Conservation (phyloP, 2,113 vertebrate genomes). For the Xenopus laevis region DNA sequence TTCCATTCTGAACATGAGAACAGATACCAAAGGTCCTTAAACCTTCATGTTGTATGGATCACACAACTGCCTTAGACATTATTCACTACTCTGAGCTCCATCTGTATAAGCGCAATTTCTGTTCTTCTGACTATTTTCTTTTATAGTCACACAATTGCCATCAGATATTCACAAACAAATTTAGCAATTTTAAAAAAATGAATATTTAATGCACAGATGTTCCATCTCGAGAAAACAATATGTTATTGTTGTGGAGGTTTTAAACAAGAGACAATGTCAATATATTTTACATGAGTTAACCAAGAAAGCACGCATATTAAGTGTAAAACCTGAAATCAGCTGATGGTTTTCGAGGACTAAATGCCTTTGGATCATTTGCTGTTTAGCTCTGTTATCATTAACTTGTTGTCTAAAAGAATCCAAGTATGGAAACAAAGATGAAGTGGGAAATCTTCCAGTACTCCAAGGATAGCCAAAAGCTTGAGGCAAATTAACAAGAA, state of each 20-base stretch:
- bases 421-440: conserved; percentile 24
- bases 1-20: too few species aligned
- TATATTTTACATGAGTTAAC: too few species aligned
- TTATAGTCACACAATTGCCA: too few species aligned
- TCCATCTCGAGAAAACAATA: neutral
- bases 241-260: neutral
- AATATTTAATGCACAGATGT: too few species aligned
- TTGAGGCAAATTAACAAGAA: conserved; percentile 56
- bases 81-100: too few species aligned
- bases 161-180: too few species aligned
- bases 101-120: too few species aligned
- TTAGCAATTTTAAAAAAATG: too few species aligned
- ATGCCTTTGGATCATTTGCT: neutral
- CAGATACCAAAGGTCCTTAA: too few species aligned
- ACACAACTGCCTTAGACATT: too few species aligned
- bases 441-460: conserved; percentile 48
- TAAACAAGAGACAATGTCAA: neutral
- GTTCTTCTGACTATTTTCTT: too few species aligned
- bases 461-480: conserved; percentile 42
- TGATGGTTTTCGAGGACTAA: neutral
- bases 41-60: too few species aligned
- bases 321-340: neutral
- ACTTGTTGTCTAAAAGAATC: conserved; percentile 46
- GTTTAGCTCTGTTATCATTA: conserved; percentile 30
- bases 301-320: neutral